Base-by-base conservation (phyloP, 2,888 invertebrate species). In the Neoscelio sp. region DNA sequence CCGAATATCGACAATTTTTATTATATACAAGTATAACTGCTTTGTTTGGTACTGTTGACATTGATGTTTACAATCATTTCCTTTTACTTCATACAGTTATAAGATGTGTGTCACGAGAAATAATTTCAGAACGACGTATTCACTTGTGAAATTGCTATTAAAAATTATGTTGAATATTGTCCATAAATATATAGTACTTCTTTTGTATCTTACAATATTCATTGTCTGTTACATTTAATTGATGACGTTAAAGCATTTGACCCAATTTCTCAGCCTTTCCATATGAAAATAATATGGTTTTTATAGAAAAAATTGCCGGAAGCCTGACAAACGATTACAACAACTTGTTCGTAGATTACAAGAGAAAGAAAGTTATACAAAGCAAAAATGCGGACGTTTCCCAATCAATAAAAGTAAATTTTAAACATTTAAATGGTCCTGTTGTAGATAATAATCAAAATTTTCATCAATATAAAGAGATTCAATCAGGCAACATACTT, bases 201-300 rank as follows among this genome's bases (percentile, higher is more conserved):
- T 13, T 65, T 65, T 38, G 40, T 52, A 1, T 56, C 68, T 10
- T 68, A 54, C 28, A 68, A 68, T 17, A 20, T 56, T n/a, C 68
- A 68, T 17, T 12, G 44, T 23, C 44, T 68, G 20, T 18, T 28
- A 13, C 68, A 68, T n/a, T 20, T 68, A 8, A 30, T 42, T 5
- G 44, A 42, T 4, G 56, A 68, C 10, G 30, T 44, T 10, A 46
- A n/a, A 18, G 2, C 5, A 18, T 46, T 46, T 10, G 23, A 23
- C 3, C 18, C 10, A 35, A 18, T 10, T 33, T 52, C 18, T 33
- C 10, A 1, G 33, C 52, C 0, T 52, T 52, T 12, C 10, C n/a
- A 10, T 52, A 33, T 15, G 38, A 38, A 38, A 38, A 7, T 7
- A 38, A 38, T 4, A 38, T 38, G 38, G 10, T 17, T 44, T n/a